Evolutionary conservation across 2,888 invertebrate species (phyloP).

Genomic region (Nomada ruficornis): DNA sequence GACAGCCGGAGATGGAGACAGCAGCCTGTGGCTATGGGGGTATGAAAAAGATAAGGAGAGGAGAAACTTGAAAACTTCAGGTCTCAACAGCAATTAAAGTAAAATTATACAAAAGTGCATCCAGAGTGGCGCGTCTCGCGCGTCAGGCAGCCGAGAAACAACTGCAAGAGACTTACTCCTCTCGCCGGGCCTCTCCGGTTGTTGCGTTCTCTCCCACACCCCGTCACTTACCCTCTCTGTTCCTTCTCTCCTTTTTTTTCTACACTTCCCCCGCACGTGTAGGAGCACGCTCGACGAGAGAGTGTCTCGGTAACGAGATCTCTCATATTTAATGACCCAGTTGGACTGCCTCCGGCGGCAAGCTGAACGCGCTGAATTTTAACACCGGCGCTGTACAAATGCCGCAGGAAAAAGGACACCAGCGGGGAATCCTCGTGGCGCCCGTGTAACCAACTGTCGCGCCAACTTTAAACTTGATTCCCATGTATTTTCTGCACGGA

Average conservation of each 20-base stretch:
- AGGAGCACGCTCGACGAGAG: conserved; percentile 39
- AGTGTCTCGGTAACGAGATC: conserved; percentile 73
- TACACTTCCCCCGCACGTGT: conserved; percentile 32
- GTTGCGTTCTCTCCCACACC: conserved; percentile 32
- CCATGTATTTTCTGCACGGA: not conserved
- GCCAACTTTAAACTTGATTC: conserved; percentile 62
- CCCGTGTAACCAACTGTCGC: conserved; percentile 53
- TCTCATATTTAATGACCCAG: conserved; percentile 80
- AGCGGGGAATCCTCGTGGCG: conserved; percentile 31
- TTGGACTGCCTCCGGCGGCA: conserved; percentile 74
- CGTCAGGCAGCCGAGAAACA: conserved; percentile 72
- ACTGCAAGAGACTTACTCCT: conserved; percentile 59
- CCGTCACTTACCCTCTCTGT: conserved; percentile 13
- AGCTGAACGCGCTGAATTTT: conserved; percentile 77
- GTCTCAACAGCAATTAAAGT: conserved; percentile 80
- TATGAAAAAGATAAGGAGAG: conserved; percentile 59
- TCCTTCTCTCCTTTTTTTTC: not conserved
- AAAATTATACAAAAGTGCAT: conserved; percentile 80
- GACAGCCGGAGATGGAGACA: conserved; percentile 25
- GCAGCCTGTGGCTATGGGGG: not conserved
- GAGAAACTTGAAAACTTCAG: conserved; percentile 75
- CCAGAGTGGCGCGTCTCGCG: conserved; percentile 69
- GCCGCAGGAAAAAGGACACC: conserved; percentile 57
- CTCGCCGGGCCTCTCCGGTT: conserved; percentile 19
- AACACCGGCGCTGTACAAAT: conserved; percentile 65